A percentile compares a stretch with the other conserved stretches of the same genome.
Conservation (phyloP, 1,140 invertebrate species). For the Orchesella cincta region DNA sequence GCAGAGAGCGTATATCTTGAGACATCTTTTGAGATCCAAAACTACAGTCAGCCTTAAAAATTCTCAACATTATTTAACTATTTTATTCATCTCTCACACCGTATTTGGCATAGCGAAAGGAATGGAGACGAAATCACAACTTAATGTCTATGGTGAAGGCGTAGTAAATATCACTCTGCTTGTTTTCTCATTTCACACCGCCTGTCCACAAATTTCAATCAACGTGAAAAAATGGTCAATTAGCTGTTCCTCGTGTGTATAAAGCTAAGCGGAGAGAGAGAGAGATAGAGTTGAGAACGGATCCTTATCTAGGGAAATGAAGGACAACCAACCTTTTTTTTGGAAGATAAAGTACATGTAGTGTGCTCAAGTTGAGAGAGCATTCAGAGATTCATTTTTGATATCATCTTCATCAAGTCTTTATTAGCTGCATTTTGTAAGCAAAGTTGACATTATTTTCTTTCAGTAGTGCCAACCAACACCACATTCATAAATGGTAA, state of each 20-base stretch:
- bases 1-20: not conserved
- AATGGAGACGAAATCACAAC: not conserved
- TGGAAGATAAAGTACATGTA: no score
- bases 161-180: not conserved
- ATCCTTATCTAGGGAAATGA: no score
- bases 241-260: no score
- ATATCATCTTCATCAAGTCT: conserved; percentile 20
- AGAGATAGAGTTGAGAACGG: no score
- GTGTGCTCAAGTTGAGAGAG: not conserved
- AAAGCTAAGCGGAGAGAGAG: no score
- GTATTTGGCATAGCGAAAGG: conserved; percentile 10
- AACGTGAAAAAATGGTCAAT: conserved; percentile 22
- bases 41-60: not conserved
- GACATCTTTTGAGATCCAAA: not conserved
- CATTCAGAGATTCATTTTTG: not conserved
- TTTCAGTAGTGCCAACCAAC: no score
- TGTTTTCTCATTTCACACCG: not conserved
- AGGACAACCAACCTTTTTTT: no score
- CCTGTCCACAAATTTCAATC: conserved; percentile 27
- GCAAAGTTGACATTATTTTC: not conserved
- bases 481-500: no score
- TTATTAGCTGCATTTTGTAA: conserved; percentile 21
- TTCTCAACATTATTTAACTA: not conserved
- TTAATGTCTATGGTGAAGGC: not conserved
- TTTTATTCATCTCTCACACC: not conserved